Conservation (phyloP, 1,140 invertebrate genomes). For the Drosophila persimilis region DNA sequence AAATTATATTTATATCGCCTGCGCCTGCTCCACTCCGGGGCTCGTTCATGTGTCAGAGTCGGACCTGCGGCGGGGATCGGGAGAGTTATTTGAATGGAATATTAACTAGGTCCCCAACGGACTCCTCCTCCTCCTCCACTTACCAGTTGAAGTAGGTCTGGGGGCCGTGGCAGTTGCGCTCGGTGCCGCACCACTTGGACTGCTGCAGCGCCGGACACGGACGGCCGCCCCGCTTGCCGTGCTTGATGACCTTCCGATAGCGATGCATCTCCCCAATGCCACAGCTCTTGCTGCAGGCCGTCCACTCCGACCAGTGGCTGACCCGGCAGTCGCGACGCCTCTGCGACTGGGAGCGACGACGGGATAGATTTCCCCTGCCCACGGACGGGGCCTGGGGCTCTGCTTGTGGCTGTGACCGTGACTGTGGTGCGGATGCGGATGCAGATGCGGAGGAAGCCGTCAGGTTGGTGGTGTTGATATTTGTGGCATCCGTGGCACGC, state of each 20-base stretch:
- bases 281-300: slow-evolving; percentile 92
- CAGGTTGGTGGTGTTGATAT: slow-evolving; percentile 27
- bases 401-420: background rate
- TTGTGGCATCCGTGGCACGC: slow-evolving; percentile 47
- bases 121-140: slow-evolving; percentile 20
- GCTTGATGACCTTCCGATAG: slow-evolving; percentile 89
- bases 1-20: slow-evolving; percentile 78
- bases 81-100: background rate
- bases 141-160: slow-evolving; percentile 82
- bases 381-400: background rate
- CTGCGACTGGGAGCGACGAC: slow-evolving; percentile 83
- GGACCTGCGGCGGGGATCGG: slow-evolving; percentile 36
- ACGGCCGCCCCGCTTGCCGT: slow-evolving; percentile 89
- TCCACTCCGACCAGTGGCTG: slow-evolving; percentile 94
- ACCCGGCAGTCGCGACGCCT: slow-evolving; percentile 89
- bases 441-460: slow-evolving; percentile 17
- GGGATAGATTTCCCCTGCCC: slow-evolving; percentile 6
- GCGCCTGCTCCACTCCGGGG: slow-evolving; percentile 12
- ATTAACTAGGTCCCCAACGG: background rate
- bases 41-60: slow-evolving; percentile 80
- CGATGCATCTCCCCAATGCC: slow-evolving; percentile 94
- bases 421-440: background rate
- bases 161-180: slow-evolving; percentile 86
- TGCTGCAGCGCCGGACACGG: slow-evolving; percentile 92
- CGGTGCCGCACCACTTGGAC: slow-evolving; percentile 93